Evolutionary conservation across 2,888 invertebrate species (phyloP).

Genomic region (Epistrophe eligans): DNA sequence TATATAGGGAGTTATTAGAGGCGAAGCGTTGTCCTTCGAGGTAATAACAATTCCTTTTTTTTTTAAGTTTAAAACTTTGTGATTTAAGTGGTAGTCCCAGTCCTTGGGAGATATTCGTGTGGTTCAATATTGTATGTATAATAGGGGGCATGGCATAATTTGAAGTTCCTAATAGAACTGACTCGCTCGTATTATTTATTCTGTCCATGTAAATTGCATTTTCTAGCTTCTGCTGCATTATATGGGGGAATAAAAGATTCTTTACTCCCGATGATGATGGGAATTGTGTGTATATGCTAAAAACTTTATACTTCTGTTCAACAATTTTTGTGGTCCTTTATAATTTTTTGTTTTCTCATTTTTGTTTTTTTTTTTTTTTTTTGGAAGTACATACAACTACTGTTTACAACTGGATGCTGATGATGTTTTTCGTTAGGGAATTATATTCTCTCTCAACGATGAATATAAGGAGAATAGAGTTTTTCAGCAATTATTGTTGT

Average conservation of each 20-base stretch:
- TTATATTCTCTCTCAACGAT: neutral
- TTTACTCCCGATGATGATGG: constrained; percentile 23
- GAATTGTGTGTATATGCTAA: constrained; percentile 27
- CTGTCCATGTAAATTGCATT: constrained; percentile 37
- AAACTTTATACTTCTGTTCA: constrained; percentile 38
- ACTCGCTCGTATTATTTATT: constrained; percentile 21
- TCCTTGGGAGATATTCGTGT: constrained; percentile 4
- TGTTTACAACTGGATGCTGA: constrained; percentile 33
- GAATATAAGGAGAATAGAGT: constrained; percentile 8
- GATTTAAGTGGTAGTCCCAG: constrained; percentile 27
- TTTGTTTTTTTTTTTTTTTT: neutral
- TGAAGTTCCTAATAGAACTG: constrained; percentile 44
- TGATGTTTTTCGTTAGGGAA: constrained; percentile 50
- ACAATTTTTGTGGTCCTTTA: constrained; percentile 9
- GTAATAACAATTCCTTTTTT: constrained; percentile 46
- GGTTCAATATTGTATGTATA: neutral
- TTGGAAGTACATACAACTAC: neutral
- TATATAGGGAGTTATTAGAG: no score
- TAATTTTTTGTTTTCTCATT: neutral
- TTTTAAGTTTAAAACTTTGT: constrained; percentile 47
- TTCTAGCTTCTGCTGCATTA: constrained; percentile 27
- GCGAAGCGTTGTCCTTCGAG: neutral
- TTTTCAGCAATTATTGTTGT: neutral
- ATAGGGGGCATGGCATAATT: no score
- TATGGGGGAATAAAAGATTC: constrained; percentile 42